Base-by-base conservation (phyloP, 2,888 invertebrate species). In the Neoscelio sp. region DNA sequence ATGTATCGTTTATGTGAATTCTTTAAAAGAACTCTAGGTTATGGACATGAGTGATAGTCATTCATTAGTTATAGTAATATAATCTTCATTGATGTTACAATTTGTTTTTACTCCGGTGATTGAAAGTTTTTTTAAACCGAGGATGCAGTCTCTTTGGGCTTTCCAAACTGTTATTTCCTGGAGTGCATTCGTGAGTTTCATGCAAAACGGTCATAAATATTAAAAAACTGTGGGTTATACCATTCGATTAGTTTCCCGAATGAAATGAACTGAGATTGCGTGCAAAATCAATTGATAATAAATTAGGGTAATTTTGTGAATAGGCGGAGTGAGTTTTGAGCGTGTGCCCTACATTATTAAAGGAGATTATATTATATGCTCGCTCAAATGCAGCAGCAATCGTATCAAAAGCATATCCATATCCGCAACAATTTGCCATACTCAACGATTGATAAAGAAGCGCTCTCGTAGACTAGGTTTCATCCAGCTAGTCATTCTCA, bases 361-460 rank as follows among this genome's bases (percentile, higher is more conserved):
- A 67, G 62, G 28, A 44, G 48, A 17, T 50, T 35, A 64, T 73
- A 77, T 62, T 12, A 60, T 58, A 48, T 75, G 52, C 42, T 73
- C 68, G 77, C 71, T 65, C 71, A 33, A 76, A 58, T 67, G 80
- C 71, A 58, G 73, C 68, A 73, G 68, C 71, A 74, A 74, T 78
- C 68, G 73, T 64, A 54, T 71, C 71, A 68, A 80, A 35, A 78
- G 78, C 80, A 76, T 78, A 78, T 76, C 75, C 80, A 68, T 76
- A 74, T 67, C 65, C 74, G 80, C 77, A 80, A 78, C 78, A 78
- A 78, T 78, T 80, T 78, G 71, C 80, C 77, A 46, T 73, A 48
- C 56, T 58, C 33, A 35, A 40, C 64, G 80, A 78, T 80, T 70
- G 71, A 78, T 80, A 75, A 75, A 80, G 78, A 80, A 80, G 75